These are phyloP conservation scores for Stenurella melanura DNA, from an alignment of 2,888 invertebrate species.

Conservation along the genomic window DNA sequence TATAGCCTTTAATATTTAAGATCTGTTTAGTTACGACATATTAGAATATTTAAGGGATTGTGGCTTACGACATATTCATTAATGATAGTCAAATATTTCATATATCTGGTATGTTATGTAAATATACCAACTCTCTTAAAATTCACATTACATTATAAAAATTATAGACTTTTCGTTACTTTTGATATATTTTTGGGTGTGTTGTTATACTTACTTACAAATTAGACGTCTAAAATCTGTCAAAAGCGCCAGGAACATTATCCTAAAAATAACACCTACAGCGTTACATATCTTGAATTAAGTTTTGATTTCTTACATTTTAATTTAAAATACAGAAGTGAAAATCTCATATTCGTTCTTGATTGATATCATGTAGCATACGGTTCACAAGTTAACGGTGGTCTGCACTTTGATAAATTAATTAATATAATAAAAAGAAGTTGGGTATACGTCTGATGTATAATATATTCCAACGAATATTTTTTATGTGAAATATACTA, in stretches of 20 bases:
- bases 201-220: not conserved
- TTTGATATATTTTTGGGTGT: too few relatives aligned
- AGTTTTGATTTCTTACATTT: not conserved
- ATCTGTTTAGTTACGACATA: too few relatives aligned
- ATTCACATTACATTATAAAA: not conserved
- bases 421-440: not conserved
- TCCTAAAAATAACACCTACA: not conserved
- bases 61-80: too few relatives aligned
- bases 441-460: not conserved
- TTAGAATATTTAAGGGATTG: too few relatives aligned
- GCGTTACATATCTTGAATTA: not conserved
- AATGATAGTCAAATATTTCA: too few relatives aligned
- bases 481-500: not conserved
- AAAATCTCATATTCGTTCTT: not conserved
- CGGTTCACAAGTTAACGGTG: not conserved
- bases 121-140: not conserved
- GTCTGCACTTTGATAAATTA: slow-evolving; percentile 1
- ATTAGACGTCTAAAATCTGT: not conserved
- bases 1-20: too few relatives aligned
- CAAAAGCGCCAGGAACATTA: not conserved
- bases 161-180: too few relatives aligned
- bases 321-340: not conserved
- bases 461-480: not conserved
- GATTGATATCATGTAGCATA: not conserved
- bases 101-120: too few relatives aligned